Conservation (phyloP, 2,888 invertebrate genomes). For the Zaprionus obscuricornis region DNA sequence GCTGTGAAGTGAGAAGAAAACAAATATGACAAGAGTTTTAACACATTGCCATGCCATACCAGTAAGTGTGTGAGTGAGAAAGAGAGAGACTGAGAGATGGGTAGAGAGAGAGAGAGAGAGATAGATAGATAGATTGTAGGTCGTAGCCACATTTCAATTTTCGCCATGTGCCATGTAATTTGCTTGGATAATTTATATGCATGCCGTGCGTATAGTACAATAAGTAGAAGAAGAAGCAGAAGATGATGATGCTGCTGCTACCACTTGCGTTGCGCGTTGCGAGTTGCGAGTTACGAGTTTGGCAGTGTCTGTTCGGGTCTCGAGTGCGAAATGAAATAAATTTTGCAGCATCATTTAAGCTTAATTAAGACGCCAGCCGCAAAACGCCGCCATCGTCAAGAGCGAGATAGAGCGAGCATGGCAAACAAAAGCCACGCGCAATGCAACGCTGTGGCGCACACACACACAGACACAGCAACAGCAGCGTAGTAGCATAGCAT, state of each 20-base stretch:
- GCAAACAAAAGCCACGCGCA: slow-evolving; percentile 58
- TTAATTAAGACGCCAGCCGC: slow-evolving; percentile 77
- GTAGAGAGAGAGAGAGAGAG: too few species aligned
- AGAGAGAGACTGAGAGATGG: too few species aligned
- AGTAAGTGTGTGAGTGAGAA: neutral
- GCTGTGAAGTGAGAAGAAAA: slow-evolving; percentile 42
- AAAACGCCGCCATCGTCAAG: slow-evolving; percentile 39
- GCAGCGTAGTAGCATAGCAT: too few species aligned
- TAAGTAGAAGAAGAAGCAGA: slow-evolving; percentile 23
- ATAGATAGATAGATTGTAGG: too few species aligned
- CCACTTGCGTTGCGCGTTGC: slow-evolving; percentile 5
- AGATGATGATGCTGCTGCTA: neutral
- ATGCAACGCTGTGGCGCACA: slow-evolving; percentile 51
- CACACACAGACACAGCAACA: slow-evolving; percentile 17
- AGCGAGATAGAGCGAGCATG: neutral
- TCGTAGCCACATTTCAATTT: slow-evolving; percentile 60
- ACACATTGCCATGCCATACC: neutral
- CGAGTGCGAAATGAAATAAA: slow-evolving; percentile 76
- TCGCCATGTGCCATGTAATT: slow-evolving; percentile 66
- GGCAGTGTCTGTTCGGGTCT: slow-evolving; percentile 21
- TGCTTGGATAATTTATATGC: slow-evolving; percentile 76
- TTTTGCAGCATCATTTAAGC: slow-evolving; percentile 80
- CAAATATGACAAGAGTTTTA: slow-evolving; percentile 56
- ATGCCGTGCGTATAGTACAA: slow-evolving; percentile 62
- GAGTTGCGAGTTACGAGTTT: slow-evolving; percentile 1